Evolutionary conservation across 64 coral and sea anemone species (phyloP).

Genomic region (Montipora sp.): DNA sequence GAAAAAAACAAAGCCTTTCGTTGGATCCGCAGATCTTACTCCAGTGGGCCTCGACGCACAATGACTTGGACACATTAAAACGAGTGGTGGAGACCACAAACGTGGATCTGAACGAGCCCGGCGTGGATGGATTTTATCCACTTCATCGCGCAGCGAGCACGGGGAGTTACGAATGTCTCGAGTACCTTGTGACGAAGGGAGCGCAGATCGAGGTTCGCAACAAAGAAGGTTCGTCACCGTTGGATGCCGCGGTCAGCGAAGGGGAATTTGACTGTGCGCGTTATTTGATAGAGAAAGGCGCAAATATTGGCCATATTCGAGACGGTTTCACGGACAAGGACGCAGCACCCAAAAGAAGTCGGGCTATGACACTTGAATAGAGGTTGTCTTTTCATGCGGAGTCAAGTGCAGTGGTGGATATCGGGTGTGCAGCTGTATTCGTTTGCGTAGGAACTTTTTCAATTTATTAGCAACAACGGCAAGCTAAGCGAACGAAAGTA

Average conservation of each 20-base stretch:
- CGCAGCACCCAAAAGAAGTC: background rate
- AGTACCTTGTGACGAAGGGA: conserved; percentile 72
- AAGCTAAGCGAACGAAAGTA: background rate
- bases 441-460: background rate
- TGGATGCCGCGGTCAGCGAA: conserved; percentile 76
- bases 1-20: conserved; percentile 61
- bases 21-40: conserved; percentile 77
- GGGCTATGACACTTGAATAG: background rate
- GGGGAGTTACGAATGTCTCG: conserved; percentile 82
- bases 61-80: conserved; percentile 75
- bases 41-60: conserved; percentile 79
- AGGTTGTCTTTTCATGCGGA: background rate
- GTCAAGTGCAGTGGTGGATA: background rate
- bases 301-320: conserved; percentile 77
- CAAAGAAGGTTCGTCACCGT: conserved; percentile 67
- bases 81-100: conserved; percentile 60
- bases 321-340: conserved; percentile 70
- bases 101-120: conserved; percentile 65
- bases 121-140: conserved; percentile 77
- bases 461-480: too few relatives aligned
- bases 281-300: conserved; percentile 76
- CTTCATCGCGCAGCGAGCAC: conserved; percentile 84
- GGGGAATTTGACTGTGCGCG: conserved; percentile 89
- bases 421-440: background rate
- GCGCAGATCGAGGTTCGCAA: conserved; percentile 70